Base-by-base conservation (phyloP, 64 coral and sea anemone species). In the Porites lutea region DNA sequence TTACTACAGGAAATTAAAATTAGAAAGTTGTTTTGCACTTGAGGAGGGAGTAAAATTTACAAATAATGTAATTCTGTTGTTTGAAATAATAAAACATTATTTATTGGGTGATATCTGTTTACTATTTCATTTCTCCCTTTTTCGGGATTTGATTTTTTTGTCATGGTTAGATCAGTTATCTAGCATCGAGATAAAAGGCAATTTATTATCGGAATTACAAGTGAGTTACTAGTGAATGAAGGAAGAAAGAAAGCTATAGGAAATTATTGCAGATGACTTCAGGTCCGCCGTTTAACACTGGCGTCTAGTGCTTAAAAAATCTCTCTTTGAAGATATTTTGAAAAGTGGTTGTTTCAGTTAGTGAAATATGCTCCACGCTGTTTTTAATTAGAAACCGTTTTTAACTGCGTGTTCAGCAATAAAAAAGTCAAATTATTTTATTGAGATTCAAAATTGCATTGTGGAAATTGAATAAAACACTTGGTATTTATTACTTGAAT, bases 41-140 rank as follows among this genome's bases (percentile, higher is more conserved):
- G 45, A 48, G 81, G 81, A 68, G 81, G 81, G 81, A 68, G 47
- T 48, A 23, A 68, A 84, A 84, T 84, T 84, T 84, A 84, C 81
- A 84, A 67, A 84, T 52, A 84, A 19, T 68, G 46, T 84, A 84
- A 84, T 68, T 84, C 69, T 4, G 81, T 46, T 84, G 61, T 13
- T 83, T 67, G 45, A 68, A 67, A 68, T 68, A 82, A 82, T 55
- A 13, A 15, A 23, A 46, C n/a, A 37, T 37, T 37, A 37, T 37
- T 37, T 37, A 1, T 37, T 81, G 23, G 3, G 60, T 63, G 55
- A 57, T 46, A 8, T 60, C 20, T 63, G 57, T 81, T 81, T 63
- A 63, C 22, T 37, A 15, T 81, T 44, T 52, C 2, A 15, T 52
- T 21, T 19, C 57, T 79, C 27, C 27, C 8, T 71, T 71, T 44